Base-by-base conservation (phyloP, 2,888 invertebrate genomes). In the Heliconius cydno region DNA sequence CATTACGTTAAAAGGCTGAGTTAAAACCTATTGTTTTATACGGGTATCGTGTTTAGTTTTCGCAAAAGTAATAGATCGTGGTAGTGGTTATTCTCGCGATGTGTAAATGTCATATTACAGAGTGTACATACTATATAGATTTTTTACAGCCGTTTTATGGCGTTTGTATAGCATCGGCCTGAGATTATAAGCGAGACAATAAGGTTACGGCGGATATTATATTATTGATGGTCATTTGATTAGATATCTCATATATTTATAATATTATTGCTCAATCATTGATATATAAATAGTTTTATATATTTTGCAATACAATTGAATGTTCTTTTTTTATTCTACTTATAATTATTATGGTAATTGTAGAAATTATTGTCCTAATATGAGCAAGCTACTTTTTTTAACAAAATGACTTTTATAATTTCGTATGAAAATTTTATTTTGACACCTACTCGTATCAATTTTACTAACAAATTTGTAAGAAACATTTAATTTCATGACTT, bases 1-100 rank as follows among this genome's bases (percentile, higher is more conserved):
- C 92, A 92, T 92, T 93, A 92, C 91, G 92, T 91, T 90, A 87
- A 89, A 92, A 93, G 94, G 94, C 93, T 93, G 94, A 93, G 41
- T 91, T 91, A 57, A 52, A 52, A 57, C 57, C 57, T 90, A 91
- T 90, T 87, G 86, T 87, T 89, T 88, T 90, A 87, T 93, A 93
- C 93, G 94, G 93, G 93, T 93, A 92, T 79, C 70, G 78, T 85
- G 85, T 87, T 85, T 88, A 88, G 87, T 84, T 83, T 74, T 87
- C 85, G 87, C 57, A 82, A 85, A 86, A 84, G 83, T 84, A 83
- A 82, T 76, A 80, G 82, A 82, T 67, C 90, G 86, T 89, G 91
- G 85, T 57, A 57, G 82, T 85, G 89, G 92, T 86, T 92, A 89
- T 91, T 91, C 90, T 92, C 92, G 92, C 89, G 83, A 80, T 79